Base-by-base conservation (phyloP, 2,113 vertebrate species). In the Ictidomys tridecemlineatus region DNA sequence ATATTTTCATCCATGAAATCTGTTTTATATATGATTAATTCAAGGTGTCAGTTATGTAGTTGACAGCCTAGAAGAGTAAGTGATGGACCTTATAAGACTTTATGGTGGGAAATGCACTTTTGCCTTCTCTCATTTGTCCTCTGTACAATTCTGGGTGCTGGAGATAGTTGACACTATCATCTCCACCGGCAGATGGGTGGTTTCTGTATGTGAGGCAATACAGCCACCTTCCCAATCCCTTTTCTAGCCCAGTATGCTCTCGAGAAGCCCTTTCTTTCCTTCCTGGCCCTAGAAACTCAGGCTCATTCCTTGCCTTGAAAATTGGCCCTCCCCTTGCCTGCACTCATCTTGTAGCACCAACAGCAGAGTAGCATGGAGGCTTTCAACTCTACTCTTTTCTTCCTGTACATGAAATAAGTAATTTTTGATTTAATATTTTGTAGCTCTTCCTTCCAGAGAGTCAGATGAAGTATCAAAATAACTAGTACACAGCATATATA, bases 391-490 rank as follows among this genome's bases (percentile, higher is more conserved):
- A 6, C 34, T 86, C 61, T 34, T 90, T 87, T 78, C 45, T 89
- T 94, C 22, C 67, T 77, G 2, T 28, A 58, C 48, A 42, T 78
- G 67, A 88, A 67, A 94, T 77, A 48, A 92, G n/a, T 61, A n/a
- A 22, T 14, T 77, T 93, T 58, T 69, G 4, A 72, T 80, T 91
- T 92, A 51, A 26, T 74, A 42, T 65, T 84, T 73, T 94, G 2
- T n/a, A 77, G 34, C 42, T 42, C 13, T 86, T 95, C 61, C 79
- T 13, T 78, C 26, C 42, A 93, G 69, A 87, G 92, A 91, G 70
- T 26, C 37, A 91, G 65, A 45, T 82, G 32, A 83, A 93, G 22
- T 63, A 89, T 83, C 42, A 90, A 5, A 91, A 77, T 78, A 94
- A n/a, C 10, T 32, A 65, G 69, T 34, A 89, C 12, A 86, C 39